These are phyloP conservation scores for Scelioninae gen. 1 DNA, from an alignment of 2,888 invertebrate species.

Conservation along the genomic window DNA sequence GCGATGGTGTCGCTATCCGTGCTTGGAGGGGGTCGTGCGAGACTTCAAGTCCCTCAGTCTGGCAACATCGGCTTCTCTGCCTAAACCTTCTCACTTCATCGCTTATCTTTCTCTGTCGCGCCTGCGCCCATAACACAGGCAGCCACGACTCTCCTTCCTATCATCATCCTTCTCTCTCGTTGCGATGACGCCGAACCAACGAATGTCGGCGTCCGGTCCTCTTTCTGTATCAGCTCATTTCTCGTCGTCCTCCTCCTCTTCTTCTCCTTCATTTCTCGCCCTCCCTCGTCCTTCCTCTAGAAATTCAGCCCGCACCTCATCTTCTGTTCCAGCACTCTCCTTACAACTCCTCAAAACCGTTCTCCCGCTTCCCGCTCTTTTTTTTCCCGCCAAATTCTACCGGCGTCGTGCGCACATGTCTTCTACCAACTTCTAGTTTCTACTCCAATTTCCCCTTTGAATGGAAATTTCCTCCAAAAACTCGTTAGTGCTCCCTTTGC, in stretches of 20 bases:
- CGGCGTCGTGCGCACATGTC: conserved; percentile 47
- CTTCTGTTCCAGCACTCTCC: conserved; percentile 27
- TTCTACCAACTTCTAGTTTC: no score
- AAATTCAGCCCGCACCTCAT: neutral
- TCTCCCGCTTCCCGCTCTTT: conserved; percentile 57
- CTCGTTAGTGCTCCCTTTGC: no score
- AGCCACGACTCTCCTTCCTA: neutral
- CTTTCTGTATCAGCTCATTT: conserved; percentile 39
- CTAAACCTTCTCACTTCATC: no score
- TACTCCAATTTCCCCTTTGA: no score
- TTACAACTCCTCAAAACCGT: conserved; percentile 12
- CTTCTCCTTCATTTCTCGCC: conserved; percentile 31
- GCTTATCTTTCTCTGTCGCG: no score
- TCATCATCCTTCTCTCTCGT: neutral
- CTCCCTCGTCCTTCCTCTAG: conserved; percentile 65
- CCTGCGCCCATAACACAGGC: neutral
- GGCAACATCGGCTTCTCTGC: neutral
- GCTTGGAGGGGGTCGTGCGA: conserved; percentile 29
- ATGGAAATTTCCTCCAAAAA: no score
- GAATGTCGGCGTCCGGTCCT: conserved; percentile 23
- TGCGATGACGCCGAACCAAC: conserved; percentile 23
- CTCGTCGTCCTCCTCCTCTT: conserved; percentile 75
- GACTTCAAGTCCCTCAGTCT: conserved; percentile 30
- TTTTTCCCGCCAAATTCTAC: conserved; percentile 59
- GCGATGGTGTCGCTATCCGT: conserved; percentile 31